Evolutionary conservation across 2,797 vertebrate genomes (phyloP), one percentile per base, ranked within the genome.

Genomic region (Coendou prehensilis): DNA sequence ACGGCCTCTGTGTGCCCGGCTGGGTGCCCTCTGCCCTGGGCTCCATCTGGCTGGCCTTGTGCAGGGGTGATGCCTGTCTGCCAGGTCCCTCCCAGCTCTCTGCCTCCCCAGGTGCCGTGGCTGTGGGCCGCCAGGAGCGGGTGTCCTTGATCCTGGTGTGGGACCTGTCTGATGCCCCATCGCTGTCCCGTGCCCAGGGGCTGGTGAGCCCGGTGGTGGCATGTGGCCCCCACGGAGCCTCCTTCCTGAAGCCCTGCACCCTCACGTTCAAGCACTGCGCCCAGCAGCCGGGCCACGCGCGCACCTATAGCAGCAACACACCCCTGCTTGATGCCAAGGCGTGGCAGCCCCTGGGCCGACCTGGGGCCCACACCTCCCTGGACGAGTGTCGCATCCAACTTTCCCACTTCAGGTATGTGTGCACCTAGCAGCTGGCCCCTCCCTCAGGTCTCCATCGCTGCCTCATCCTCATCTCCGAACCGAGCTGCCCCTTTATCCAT

Each of bases 161-260:
- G 98, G 98, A 98, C 85, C 94, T 98, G 73, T 94, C 92, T 1
- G 97, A 98, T 0, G 94, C 86, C 67, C 98, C 98, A 0, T 33
- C 78, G 0, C 50, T 98, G 76, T 95, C 94, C 52, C 87, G 11
- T 18, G 17, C 54, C 57, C 97, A 98, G 95, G 98, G 89, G 0
- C 91, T 97, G 50, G 96, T 98, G 95, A 98, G 98, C 96, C 98
- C 97, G 0, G 97, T 98, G 90, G 98, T 98, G 93, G 97, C 97
- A 0, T 98, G 98, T 17, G 85, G 95, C 13, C 97, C 97, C 59
- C 97, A 98, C 0, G 97, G 98, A 78, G 89, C 95, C 93, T 95
- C 97, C 41, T 98, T 98, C 88, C 91, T 97, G 94, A 97, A 97
- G 73, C 97, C 97, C 41, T 98, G 97, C 59, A 96, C 86, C 54